Evolutionary conservation across 2,888 invertebrate species (phyloP), one percentile per base, ranked within the genome.

Genomic region (Biston betularia): DNA sequence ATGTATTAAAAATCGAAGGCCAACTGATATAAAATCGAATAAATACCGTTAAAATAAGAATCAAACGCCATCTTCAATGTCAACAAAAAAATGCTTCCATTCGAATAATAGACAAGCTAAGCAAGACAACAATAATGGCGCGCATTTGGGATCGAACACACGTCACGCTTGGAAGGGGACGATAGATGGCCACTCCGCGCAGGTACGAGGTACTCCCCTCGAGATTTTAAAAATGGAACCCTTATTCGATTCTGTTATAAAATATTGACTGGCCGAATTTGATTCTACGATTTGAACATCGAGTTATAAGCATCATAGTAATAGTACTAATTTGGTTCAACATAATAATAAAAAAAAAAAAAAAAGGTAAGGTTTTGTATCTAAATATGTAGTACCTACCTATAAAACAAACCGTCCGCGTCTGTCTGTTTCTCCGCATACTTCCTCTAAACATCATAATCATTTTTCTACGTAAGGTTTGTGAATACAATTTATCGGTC

Each of bases 181-280:
- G 84, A 85, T 68, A 90, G 86, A 91, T 92, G 82, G 88, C 86
- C 83, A 81, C 84, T 81, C 79, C 77, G 76, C 81, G 78, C 89
- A 91, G 90, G 90, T 91, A 89, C 79, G 79, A 78, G 83, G 84
- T 88, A 84, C 78, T 75, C 75, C 78, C 78, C 82, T 79, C 76
- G 77, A 72, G 69, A 74, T 79, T 86, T 83, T 79, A 77, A 83
- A 81, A 79, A 81, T 81, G 80, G 79, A 78, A 78, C 76, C 80
- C 70, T 71, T 59, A 70, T 67, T 67, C 63, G 63, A 72, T 71
- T 72, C 66, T 40, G 69, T 69, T 69, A 71, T 68, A 66, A 59
- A 62, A 56, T 62, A 65, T 63, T 42, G 45, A 35, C 54, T 59
- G 40, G 46, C 49, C n/a, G 44, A 24, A 24, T 65, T 65, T 55